Base-by-base conservation (phyloP, 2,888 invertebrate species). In the Mesorhabditis spiculigera region DNA sequence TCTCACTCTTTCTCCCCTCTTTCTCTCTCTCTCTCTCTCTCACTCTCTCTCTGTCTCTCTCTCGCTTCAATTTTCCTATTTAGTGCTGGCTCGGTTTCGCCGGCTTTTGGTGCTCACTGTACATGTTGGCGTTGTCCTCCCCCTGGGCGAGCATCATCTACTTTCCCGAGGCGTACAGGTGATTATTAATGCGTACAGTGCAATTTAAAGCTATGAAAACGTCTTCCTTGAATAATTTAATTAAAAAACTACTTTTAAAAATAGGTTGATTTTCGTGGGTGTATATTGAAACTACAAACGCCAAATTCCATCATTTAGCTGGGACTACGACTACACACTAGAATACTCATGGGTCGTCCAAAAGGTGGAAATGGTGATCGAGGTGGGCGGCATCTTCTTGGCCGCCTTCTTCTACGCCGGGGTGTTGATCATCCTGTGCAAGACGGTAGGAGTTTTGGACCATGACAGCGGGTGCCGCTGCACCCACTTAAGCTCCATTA, bases 351-450 rank as follows among this genome's bases (percentile, higher is more conserved):
- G 63, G 3, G 65, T 68, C 61, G 80, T 82, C 6, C 80, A 81
- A 72, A 71, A 43, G 16, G 42, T 74, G 42, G 82, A 81, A 71
- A 78, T 78, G 79, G 70, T 74, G 63, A 79, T 82, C 66, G 82
- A 82, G 72, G 67, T 82, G 10, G 81, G 79, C 6, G 80, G 80
- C 5, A 81, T 81, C 5, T 75, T 77, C 42, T 67, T 79, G 5
- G 75, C 80, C 13, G 78, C 76, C 13, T 65, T 77, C 42, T 78
- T 81, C 69, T 82, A 81, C 67, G n/a, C 71, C 5, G 66, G 76
- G 8, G 79, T 81, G 61, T 71, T 81, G 64, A 67, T 75, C 67
- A 70, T 75, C 42, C 68, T 81, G 8, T 69, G 75, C 43, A 68
- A 72, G 63, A 81, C 78, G 65, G 81, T 79, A 5, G 16, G 68